These are phyloP conservation scores for Ruditapes philippinarum DNA, from an alignment of 1,140 invertebrate genomes.

Conservation along the genomic window DNA sequence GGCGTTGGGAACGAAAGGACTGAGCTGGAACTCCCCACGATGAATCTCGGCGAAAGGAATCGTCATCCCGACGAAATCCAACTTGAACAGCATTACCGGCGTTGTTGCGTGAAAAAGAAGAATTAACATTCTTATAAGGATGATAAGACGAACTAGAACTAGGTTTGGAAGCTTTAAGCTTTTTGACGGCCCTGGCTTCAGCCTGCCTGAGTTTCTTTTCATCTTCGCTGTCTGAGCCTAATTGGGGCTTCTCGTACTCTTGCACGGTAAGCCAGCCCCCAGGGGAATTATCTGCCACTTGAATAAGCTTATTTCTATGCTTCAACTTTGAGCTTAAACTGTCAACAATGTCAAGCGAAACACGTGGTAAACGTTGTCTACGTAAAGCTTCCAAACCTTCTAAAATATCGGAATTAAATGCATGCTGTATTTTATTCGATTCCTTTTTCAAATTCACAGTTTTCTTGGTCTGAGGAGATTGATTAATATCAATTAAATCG, in stretches of 20 bases:
- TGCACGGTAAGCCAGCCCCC: not conserved
- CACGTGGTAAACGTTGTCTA: not conserved
- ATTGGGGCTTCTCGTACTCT: constrained; percentile 6
- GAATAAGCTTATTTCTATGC: constrained; percentile 4
- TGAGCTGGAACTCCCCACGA: no score
- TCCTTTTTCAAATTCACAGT: not conserved
- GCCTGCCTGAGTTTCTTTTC: not conserved
- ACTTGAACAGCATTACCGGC: not conserved
- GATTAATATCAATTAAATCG: not conserved
- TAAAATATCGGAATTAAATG: not conserved
- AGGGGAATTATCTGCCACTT: constrained; percentile 5
- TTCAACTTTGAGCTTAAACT: not conserved
- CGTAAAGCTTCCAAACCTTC: not conserved
- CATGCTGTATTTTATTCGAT: not conserved
- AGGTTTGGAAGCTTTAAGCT: not conserved
- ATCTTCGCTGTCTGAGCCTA: constrained; percentile 21
- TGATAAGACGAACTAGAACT: not conserved
- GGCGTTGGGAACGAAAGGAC: not conserved
- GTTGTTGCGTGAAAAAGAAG: not conserved
- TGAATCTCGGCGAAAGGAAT: no score
- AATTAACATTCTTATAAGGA: not conserved
- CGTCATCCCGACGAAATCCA: no score
- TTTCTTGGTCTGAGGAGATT: not conserved
- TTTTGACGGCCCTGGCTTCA: not conserved
- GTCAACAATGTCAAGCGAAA: not conserved